These are phyloP conservation scores for Apamea anceps DNA, from an alignment of 2,888 invertebrate genomes.

Conservation along the genomic window DNA sequence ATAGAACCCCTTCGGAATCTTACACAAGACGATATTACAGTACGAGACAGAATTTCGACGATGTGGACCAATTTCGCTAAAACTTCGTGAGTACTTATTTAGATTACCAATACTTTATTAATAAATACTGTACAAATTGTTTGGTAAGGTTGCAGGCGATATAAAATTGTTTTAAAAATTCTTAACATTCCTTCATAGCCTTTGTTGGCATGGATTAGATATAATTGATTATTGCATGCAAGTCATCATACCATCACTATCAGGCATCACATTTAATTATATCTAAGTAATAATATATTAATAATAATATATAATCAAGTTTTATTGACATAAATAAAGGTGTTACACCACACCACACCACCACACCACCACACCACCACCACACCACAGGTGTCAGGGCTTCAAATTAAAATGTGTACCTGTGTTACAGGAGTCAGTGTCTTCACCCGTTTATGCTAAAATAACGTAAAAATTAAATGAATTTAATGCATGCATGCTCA, in stretches of 20 bases:
- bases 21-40: slow-evolving; percentile 59
- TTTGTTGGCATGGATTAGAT: background rate
- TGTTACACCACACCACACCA: too few relatives aligned
- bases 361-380: too few relatives aligned
- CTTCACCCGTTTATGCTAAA: too few relatives aligned
- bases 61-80: slow-evolving; percentile 82
- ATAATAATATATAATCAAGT: too few relatives aligned
- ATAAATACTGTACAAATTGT: background rate
- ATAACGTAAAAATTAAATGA: too few relatives aligned
- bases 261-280: background rate
- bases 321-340: too few relatives aligned
- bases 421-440: too few relatives aligned
- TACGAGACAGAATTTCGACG: slow-evolving; percentile 69
- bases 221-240: background rate
- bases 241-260: too few relatives aligned
- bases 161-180: background rate
- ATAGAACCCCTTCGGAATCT: slow-evolving; percentile 36
- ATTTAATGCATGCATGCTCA: too few relatives aligned
- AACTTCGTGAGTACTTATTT: slow-evolving; percentile 70
- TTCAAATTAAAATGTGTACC: too few relatives aligned
- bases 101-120: background rate
- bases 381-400: too few relatives aligned
- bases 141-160: background rate
- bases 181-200: background rate
- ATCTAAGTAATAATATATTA: too few relatives aligned